Base-by-base conservation (phyloP, 2,888 invertebrate genomes). In the Pemphredon lugubris region DNA sequence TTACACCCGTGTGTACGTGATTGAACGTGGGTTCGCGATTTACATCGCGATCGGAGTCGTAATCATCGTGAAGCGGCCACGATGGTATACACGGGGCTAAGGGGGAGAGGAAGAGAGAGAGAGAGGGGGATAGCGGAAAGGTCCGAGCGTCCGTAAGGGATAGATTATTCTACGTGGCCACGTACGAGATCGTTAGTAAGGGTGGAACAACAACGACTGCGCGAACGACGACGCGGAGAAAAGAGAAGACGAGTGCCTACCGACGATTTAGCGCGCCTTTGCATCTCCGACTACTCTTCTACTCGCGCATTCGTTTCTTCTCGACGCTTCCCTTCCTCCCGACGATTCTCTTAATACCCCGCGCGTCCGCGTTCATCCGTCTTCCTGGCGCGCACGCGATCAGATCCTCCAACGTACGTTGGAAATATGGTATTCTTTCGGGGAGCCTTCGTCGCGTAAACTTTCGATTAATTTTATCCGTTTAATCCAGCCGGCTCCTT, bases 21-120 rank as follows among this genome's bases (percentile, higher is more conserved):
- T 86, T 84, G 84, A 86, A 84, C 84, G 83, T 80, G 77, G 81
- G 74, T 68, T 79, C 81, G 83, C 84, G 87, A 88, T 88, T 88
- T 86, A 87, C 87, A 87, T 87, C 84, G 87, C 84, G 84, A 86
- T 84, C 85, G 87, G 77, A 73, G 82, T 81, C 83, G 87, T 85
- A 87, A 86, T 87, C 86, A 87, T 81, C 84, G 78, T 71, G 77
- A 79, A 59, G 66, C 80, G 72, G 63, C 44, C 63, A 65, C 63
- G 26, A 3, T 7, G 70, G 59, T 67, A 57, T 64, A 69, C 63
- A 67, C 60, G 60, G 66, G n/a, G 44, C 37, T 16, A 54, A 59
- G 39, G 34, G 50, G 45, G 65, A 64, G 71, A 51, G 39, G n/a
- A n/a, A n/a, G n/a, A n/a, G n/a, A n/a, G n/a, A n/a, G n/a, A n/a